Evolutionary conservation across 53 echinoderm and acorn worm genomes (phyloP).

Genomic region (Apostichopus leukothele): DNA sequence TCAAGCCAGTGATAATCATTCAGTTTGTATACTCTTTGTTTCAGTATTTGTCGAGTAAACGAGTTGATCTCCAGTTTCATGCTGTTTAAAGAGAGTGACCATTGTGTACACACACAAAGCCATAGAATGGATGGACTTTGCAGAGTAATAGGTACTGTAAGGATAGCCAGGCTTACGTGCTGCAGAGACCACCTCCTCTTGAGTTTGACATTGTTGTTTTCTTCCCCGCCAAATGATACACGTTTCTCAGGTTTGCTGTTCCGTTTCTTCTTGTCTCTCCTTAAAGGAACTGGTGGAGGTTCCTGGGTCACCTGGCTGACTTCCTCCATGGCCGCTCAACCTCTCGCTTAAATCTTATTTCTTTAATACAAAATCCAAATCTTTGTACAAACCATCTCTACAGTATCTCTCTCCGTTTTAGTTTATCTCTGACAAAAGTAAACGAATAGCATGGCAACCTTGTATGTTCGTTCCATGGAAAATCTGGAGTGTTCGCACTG

Average conservation of each 20-base stretch:
- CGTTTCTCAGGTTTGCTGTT: not conserved
- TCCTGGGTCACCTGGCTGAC: not conserved
- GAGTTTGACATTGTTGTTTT: not conserved
- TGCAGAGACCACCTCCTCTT: slow-evolving; percentile 1
- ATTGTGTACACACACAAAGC: not conserved
- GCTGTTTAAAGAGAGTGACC: not conserved
- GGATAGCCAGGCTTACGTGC: not conserved
- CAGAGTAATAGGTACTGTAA: not conserved
- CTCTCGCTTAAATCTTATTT: not conserved
- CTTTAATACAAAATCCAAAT: no score
- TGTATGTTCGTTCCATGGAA: not conserved
- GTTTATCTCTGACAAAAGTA: not conserved
- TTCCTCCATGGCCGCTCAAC: slow-evolving; percentile 1
- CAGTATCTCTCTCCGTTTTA: no score
- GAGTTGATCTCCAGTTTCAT: not conserved
- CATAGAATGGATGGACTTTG: not conserved
- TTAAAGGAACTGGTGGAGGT: not conserved
- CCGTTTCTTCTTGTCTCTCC: slow-evolving; percentile 10
- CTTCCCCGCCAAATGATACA: slow-evolving; percentile 5
- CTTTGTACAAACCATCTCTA: no score
- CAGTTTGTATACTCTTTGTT: not conserved
- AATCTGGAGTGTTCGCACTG: not conserved
- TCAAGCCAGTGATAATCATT: not conserved
- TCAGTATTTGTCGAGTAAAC: not conserved
- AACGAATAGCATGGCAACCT: not conserved